Base-by-base conservation (phyloP, 2,888 invertebrate genomes). In the Gortyna flavago region DNA sequence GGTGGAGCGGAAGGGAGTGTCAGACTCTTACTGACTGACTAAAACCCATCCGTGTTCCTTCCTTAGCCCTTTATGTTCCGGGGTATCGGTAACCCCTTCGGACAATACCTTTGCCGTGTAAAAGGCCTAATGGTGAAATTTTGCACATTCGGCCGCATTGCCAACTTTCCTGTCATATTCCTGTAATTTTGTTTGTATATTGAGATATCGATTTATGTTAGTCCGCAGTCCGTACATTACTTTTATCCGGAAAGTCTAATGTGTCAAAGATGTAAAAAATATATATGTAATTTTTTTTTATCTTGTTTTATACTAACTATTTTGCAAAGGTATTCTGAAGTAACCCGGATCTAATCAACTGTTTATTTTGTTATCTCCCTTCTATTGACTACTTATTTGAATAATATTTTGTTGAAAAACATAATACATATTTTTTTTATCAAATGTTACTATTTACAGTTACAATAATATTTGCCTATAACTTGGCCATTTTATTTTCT, bases 401-500 rank as follows among this genome's bases (percentile, higher is more conserved):
- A 29, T 11, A 73, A 70, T 69, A 69, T 41, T 57, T 54, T 16
- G 21, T 57, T 38, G 41, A n/a, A 21, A 21, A 51, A 25, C 21
- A 51, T 3, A 21, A 48, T 18, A 8, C 21, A 51, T 51, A 51
- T 25, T 54, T 54, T 54, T 54, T 9, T 21, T 54, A 54, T 25
- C 21, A 51, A 21, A 9, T 25, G 21, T 41, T 41, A 41, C 41
- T 41, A 41, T 41, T 41, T 51, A 51, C 25, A 9, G 25, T 54
- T 25, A 54, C 25, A 25, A 54, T 54, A 54, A n/a, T 54, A 54
- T 25, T n/a, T 54, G 25, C 54, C 54, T 54, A n/a, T 54, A n/a
- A 35, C 8, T 29, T 64, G 25, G 1, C 0, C 1, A 25, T 38
- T 65, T 57, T 72, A 16, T 48, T 79, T 89, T 90, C 72, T 93